phyloP scores from a whole-genome alignment of 2,797 vertebrate genomes.

The Dromococcyx pavoninus region DNA sequence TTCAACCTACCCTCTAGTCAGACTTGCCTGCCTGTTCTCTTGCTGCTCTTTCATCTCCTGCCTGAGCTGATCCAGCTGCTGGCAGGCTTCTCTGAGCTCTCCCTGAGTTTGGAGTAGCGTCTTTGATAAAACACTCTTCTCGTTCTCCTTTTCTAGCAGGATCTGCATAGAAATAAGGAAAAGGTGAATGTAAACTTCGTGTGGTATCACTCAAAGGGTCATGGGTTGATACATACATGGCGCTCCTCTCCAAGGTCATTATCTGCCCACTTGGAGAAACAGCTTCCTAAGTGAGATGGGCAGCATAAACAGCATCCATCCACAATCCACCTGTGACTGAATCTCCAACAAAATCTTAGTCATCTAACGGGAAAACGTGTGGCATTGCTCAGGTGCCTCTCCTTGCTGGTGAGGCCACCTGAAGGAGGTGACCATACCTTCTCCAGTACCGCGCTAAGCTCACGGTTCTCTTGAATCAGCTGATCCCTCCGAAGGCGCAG shows the following conservation, averaged over 20 bases:
- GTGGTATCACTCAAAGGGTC: not conserved
- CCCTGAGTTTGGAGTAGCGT: slow-evolving; percentile 59
- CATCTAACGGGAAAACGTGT: no score
- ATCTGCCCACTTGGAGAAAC: no score
- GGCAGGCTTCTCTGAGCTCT: slow-evolving; percentile 63
- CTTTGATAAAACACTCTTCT: slow-evolving; percentile 63
- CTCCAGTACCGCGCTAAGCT: no score
- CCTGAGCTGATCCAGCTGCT: slow-evolving; percentile 73
- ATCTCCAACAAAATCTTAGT: no score
- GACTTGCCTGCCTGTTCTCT: slow-evolving; percentile 62
- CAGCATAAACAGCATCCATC: not conserved
- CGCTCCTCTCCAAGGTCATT: not conserved
- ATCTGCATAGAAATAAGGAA: slow-evolving; percentile 36
- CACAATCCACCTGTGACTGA: not conserved
- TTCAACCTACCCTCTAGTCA: not conserved
- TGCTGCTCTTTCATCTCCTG: slow-evolving; percentile 68
- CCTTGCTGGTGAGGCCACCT: no score
- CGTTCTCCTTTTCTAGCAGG: slow-evolving; percentile 67
- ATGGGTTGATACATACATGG: accelerated
- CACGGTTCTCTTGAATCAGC: no score
- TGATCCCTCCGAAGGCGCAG: no score
- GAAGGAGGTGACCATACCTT: no score
- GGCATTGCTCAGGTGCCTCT: no score
- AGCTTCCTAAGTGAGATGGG: not conserved
- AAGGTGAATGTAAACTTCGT: not conserved